Evolutionary conservation across 2,797 vertebrate genomes (phyloP), one percentile per base, ranked within the genome.

Genomic region (Acipenser ruthenus): DNA sequence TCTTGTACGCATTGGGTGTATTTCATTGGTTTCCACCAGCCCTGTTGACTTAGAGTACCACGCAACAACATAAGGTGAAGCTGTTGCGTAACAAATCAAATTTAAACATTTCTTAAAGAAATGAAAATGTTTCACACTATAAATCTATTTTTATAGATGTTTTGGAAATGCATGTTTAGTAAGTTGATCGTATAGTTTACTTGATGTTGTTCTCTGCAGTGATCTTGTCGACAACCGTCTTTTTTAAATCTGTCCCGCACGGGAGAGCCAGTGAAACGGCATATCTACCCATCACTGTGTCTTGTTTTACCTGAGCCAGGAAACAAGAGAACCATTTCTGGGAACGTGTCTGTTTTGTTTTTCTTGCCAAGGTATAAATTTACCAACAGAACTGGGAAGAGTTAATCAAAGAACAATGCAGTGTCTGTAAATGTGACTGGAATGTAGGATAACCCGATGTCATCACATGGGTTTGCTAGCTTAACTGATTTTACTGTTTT

Each of bases 1-100:
- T 90, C 88, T 86, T 90, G 84, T 92, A 92, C 92, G 92, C 93
- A 90, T 94, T 94, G 93, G 94, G 94, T 97, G 95, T 95, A 97
- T 95, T 96, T 93, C 93, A 92, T 94, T 96, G 94, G 92, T 95
- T 92, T 90, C 88, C 90, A 91, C 91, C 88, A 82, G 87, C 83
- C 78, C 79, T 87, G 84, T 88, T 85, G 82, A 87, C 84, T 84
- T 82, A 72, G 79, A 79, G 74, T 74, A 81, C 76, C 83, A 83
- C 84, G 81, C 75, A 86, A 84, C 82, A 86, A 67, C 75, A 74
- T 77, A 73, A 48, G 80, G 79, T 79, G 73, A 77, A 58, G 65
- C 71, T 75, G 81, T 78, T 83, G 86, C 85, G 89, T 84, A 83
- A 87, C 79, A 81, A 83, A 78, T 82, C 72, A 67, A 82, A 89